Conservation (phyloP, 2,113 vertebrate species). For the Eurystomus gularis region DNA sequence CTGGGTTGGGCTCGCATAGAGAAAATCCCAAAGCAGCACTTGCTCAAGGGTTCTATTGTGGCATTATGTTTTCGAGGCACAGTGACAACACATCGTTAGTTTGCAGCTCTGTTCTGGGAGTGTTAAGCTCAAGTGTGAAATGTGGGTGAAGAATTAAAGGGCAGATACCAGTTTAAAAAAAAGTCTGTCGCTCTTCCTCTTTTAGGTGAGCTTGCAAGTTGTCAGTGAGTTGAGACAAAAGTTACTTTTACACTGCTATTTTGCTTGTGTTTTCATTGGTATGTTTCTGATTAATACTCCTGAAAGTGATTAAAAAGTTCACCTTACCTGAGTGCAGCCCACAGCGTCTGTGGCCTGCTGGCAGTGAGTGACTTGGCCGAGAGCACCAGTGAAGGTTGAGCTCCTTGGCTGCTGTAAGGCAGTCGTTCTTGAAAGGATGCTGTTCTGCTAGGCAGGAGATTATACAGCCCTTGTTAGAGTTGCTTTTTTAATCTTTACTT, state of each 20-base stretch:
- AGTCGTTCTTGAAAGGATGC: not conserved
- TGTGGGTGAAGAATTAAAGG: fast-evolving
- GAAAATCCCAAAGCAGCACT: fast-evolving
- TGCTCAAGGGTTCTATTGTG: not conserved
- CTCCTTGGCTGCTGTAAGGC: not conserved
- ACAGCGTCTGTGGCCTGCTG: fast-evolving
- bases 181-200: not conserved
- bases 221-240: not conserved
- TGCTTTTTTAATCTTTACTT: not conserved
- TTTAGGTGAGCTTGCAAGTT: not conserved
- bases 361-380: fast-evolving
- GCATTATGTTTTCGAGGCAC: fast-evolving
- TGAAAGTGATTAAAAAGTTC: not conserved
- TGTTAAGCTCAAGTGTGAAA: fast-evolving
- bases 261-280: not conserved
- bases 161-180: not conserved
- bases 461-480: not conserved
- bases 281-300: not conserved
- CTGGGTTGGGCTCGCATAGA: fast-evolving
- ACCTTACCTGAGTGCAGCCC: not conserved
- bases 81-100: fast-evolving
- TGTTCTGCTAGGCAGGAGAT: not conserved
- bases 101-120: not conserved
- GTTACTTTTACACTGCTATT: fast-evolving
- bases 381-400: fast-evolving